Evolutionary conservation across 2,113 vertebrate species (phyloP), one percentile per base, ranked within the genome.

Genomic region (Chlorodrepanis virens): DNA sequence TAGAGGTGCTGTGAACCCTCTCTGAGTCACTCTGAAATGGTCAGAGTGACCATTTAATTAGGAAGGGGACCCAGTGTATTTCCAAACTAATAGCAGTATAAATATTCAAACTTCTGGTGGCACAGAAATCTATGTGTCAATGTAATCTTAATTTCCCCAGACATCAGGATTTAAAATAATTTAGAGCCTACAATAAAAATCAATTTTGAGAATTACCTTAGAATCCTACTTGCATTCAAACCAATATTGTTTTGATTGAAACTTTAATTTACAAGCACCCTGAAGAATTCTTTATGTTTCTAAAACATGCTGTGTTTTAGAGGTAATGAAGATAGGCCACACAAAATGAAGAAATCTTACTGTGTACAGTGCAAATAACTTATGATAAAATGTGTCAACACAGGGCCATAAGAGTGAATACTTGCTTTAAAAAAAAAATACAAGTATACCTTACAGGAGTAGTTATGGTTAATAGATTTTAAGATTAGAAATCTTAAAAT

Each of bases 71-170:
- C 12, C 54, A 56, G 72, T 20, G 27, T 31, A 70, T 42, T 91
- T 95, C 56, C 56, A 70, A 74, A 82, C 25, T 81, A 63, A 91
- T 25, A 70, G 45, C 52, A 37, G 13, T 50, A 75, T 90, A 84
- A 91, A 94, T 94, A 87, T 74, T 87, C 56, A 89, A 1, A 63
- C 65, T 93, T 77, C 14, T 63, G 75, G 33, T 45, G 67, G 50
- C 56, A 74, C 65, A 71, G 90, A 82, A 84, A 75, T 93, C 47
- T 40, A 33, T 61, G 25, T 74, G 52, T 70, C 82, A 87, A 24
- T 87, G 60, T 67, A 74, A 84, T 45, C 72, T 72, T 91, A 81
- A 93, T 93, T 87, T 93, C 78, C 84, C 88, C n/a, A 78, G 87
- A 53, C n/a, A 67, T 61, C 13, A 10, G 69, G 37, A 20, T 87